Percentiles rank a stretch among this genome's conserved stretches.
Conservation (phyloP, 2,797 vertebrate genomes). For the Danionella dracula region DNA sequence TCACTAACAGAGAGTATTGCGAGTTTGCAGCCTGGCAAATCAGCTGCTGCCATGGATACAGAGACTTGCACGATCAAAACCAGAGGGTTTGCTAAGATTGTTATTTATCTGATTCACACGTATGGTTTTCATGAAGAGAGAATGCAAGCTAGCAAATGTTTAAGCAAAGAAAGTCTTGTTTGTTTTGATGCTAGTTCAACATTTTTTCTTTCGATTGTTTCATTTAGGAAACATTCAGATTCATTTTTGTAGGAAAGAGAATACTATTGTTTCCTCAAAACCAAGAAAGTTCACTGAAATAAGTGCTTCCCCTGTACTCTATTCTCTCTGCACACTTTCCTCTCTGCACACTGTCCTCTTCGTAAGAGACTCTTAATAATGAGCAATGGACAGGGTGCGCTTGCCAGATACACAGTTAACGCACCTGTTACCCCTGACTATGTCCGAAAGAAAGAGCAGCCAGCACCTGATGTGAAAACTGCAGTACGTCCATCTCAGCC, state of each 20-base stretch:
- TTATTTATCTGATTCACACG: slow-evolving; percentile 1
- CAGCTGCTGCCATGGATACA: slow-evolving; percentile 23
- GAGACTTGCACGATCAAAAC: slow-evolving; percentile 9
- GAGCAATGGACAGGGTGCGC: slow-evolving; percentile 54
- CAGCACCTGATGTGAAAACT: slow-evolving; percentile 25
- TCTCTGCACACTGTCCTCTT: slow-evolving; percentile 29
- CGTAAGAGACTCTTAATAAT: slow-evolving; percentile 46
- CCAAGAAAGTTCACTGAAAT: no score
- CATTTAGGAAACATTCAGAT: no score
- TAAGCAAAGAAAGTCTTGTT: slow-evolving; percentile 5
- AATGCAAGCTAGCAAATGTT: background rate
- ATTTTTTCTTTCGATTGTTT: no score
- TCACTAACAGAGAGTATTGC: slow-evolving; percentile 5
- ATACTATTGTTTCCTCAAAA: no score
- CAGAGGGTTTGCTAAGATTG: slow-evolving; percentile 13
- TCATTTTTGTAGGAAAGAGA: no score
- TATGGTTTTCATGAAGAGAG: slow-evolving; percentile 10
- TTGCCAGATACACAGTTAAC: slow-evolving; percentile 32
- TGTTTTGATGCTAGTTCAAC: no score
- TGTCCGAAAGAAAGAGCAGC: slow-evolving; percentile 8
- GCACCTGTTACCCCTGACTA: slow-evolving; percentile 60
- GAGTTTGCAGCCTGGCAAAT: background rate
- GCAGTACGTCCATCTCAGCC: background rate
- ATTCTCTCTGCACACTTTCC: background rate
- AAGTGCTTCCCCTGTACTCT: no score